These are phyloP conservation scores for Nematolebias whitei DNA, from an alignment of 2,113 vertebrate species.

Conservation along the genomic window DNA sequence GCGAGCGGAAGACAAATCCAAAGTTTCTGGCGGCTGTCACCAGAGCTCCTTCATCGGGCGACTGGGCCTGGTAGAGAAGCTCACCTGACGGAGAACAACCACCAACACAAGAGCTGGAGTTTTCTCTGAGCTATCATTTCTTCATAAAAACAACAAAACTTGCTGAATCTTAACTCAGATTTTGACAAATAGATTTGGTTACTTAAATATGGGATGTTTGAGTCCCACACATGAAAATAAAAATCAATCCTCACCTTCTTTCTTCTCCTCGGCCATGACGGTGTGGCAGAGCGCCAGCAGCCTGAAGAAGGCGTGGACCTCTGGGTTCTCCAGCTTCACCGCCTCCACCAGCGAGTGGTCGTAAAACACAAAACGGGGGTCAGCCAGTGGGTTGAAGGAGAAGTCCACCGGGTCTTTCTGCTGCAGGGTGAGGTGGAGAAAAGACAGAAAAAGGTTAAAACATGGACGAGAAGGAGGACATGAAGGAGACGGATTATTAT, in stretches of 20 bases:
- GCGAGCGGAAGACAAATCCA: conserved; percentile 91
- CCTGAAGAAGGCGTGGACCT: conserved; percentile 88
- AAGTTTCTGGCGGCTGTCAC: conserved; percentile 95
- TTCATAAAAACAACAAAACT: background rate
- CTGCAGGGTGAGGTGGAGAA: conserved; percentile 64
- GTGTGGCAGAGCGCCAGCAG: conserved; percentile 94
- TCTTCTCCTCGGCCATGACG: conserved; percentile 93
- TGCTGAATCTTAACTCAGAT: background rate
- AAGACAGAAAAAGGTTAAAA: background rate
- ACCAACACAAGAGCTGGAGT: too few species aligned
- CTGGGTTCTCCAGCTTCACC: conserved; percentile 78
- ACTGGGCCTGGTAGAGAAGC: conserved; percentile 93
- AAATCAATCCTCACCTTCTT: conserved; percentile 76
- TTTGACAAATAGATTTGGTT: too few species aligned
- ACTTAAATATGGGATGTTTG: too few species aligned
- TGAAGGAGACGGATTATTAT: too few species aligned
- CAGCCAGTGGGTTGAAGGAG: conserved; percentile 89
- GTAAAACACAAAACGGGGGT: conserved; percentile 88
- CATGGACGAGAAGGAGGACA: background rate
- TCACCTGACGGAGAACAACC: conserved; percentile 74
- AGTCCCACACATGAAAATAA: background rate
- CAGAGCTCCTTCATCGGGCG: conserved; percentile 94
- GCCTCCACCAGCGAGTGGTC: conserved; percentile 89
- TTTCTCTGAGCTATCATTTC: too few species aligned
- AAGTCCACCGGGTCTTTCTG: conserved; percentile 86